Conservation (phyloP, 37 sponge, comb jelly and placozoan genomes). For the Dysidea cf. avara region DNA sequence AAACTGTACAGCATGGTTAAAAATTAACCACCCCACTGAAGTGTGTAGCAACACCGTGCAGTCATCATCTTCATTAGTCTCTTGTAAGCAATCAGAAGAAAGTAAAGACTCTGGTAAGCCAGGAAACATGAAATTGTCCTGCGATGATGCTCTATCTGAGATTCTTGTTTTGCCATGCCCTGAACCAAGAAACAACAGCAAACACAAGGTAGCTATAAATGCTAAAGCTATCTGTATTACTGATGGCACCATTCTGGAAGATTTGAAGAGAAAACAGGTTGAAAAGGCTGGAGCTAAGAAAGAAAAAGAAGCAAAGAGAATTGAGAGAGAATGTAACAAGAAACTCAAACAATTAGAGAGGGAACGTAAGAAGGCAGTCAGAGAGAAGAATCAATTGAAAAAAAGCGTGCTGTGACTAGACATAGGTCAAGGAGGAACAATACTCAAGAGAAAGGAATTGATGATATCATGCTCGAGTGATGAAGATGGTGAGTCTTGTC, state of each 20-base stretch:
- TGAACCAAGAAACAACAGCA: background rate
- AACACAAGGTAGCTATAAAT: background rate
- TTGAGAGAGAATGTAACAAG: background rate
- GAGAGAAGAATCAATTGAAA: too few relatives aligned
- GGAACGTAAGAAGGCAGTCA: slow-evolving; percentile 11
- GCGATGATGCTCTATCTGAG: slow-evolving; percentile 24
- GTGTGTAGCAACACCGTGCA: slow-evolving; percentile 19
- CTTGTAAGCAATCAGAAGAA: background rate
- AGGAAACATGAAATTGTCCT: slow-evolving; percentile 10
- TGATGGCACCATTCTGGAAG: background rate
- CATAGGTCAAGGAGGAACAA: background rate
- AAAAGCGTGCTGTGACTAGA: background rate
- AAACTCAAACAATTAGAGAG: slow-evolving; percentile 18
- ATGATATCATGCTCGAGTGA: background rate
- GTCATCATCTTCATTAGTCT: slow-evolving; percentile 9
- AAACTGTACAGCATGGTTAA: slow-evolving; percentile 17
- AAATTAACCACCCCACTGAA: slow-evolving; percentile 33
- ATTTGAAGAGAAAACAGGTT: background rate
- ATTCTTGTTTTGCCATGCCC: slow-evolving; percentile 23
- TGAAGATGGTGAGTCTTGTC: too few relatives aligned
- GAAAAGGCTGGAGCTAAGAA: background rate
- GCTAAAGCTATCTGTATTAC: slow-evolving; percentile 3
- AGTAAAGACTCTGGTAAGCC: background rate
- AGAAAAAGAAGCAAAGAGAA: too few relatives aligned
- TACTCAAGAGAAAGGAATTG: slow-evolving; percentile 1